Percentiles rank a stretch among this genome's conserved stretches.
phyloP scores from a whole-genome alignment of 2,888 invertebrate genomes.

The Eristalinus sepulchralis region DNA sequence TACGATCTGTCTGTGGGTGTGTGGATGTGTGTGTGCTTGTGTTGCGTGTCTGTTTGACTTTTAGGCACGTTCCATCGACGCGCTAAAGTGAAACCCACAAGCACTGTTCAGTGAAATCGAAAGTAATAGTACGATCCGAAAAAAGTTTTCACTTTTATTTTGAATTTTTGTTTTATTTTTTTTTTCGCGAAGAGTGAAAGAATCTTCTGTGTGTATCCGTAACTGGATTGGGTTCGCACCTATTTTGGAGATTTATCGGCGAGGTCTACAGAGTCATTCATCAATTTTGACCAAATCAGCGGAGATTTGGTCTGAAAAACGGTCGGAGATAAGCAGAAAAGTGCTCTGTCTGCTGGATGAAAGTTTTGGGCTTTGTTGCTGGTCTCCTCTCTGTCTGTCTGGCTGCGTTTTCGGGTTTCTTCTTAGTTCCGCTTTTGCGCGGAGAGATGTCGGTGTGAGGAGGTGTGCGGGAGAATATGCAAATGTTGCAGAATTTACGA shows the following conservation, averaged over 20 bases:
- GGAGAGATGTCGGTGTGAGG: background rate
- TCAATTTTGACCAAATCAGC: background rate
- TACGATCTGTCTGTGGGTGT: background rate
- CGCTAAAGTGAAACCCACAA: slow-evolving; percentile 47
- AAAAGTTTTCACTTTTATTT: background rate
- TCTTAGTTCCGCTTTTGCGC: too few species aligned
- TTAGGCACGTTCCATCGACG: slow-evolving; percentile 31
- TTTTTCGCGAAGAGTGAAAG: slow-evolving; percentile 8
- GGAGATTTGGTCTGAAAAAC: background rate
- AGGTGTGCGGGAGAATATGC: background rate
- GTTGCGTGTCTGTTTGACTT: background rate
- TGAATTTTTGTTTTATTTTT: background rate
- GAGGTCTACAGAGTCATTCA: background rate
- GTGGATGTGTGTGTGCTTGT: background rate
- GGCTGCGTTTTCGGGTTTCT: too few species aligned
- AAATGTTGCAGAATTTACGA: background rate
- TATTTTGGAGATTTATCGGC: background rate
- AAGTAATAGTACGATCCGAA: slow-evolving; percentile 24
- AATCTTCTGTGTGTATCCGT: background rate
- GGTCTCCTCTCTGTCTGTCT: too few species aligned
- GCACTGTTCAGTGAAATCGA: slow-evolving; percentile 57
- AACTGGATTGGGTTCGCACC: background rate
- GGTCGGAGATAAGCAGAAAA: background rate
- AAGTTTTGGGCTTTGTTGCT: background rate
- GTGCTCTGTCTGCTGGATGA: background rate